Base-by-base conservation (phyloP, 2,888 invertebrate species). In the Gari tellinella region DNA sequence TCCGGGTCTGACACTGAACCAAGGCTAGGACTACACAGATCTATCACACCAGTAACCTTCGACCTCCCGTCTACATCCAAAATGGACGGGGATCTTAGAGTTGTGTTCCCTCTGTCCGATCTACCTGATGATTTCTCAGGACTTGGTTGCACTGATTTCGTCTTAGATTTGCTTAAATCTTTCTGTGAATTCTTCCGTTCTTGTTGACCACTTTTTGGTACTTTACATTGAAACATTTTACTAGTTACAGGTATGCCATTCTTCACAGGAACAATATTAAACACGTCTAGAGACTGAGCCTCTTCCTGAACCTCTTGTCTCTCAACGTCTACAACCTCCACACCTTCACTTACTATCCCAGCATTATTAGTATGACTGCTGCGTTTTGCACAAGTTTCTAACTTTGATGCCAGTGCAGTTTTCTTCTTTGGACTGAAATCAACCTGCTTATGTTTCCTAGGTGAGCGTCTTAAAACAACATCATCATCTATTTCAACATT, bases 251-350 rank as follows among this genome's bases (percentile, higher is more conserved):
- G 55, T 41, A 56, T 53, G 10, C 73, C 67, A 65, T 70, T 55
- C 48, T 51, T 69, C 0, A 80, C 58, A 15, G 80, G 80, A n/a
- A 80, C 62, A 19, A 80, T 45, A 41, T 73, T 65, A 15, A 57
- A 77, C 31, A 53, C 65, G 26, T 77, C 77, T 26, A 77, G 48
- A 10, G 72, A 68, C 46, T 72, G 68, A 52, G 38, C 51, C 17
- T 45, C 52, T 25, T 62, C 62, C 25, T 5, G 21, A 23, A 62
- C 68, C 4, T 5, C 5, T 43, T 15, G 19, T 14, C n/a, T 43
- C 15, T 43, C 7, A 43, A 8, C 14, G 4, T 3, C 43, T 19
- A 43, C 15, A 4, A 19, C 43, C n/a, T 15, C 43, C 15, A 43
- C 43, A 43, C n/a, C 19, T 15, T 43, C 19, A 15, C 19, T 43